These are phyloP conservation scores for Acanthacorydalis orientalis DNA, from an alignment of 2,888 invertebrate species.

Conservation along the genomic window DNA sequence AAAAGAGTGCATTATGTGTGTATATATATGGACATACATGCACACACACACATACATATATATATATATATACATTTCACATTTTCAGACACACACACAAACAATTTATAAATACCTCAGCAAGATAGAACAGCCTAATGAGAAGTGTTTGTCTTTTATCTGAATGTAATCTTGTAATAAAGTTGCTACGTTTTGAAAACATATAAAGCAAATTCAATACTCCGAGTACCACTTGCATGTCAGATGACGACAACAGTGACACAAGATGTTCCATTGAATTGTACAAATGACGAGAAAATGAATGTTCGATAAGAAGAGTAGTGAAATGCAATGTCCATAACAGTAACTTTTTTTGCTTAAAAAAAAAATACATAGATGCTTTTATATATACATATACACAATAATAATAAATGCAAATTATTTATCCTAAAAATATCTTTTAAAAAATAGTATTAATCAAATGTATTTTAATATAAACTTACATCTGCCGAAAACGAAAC, in stretches of 20 bases:
- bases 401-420: background rate
- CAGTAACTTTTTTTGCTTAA: constrained; percentile 51
- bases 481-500: constrained; percentile 41
- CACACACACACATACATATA: too few relatives aligned
- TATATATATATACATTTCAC: too few relatives aligned
- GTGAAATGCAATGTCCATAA: constrained; percentile 66
- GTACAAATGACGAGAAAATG: constrained; percentile 72
- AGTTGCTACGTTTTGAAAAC: constrained; percentile 77
- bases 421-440: background rate
- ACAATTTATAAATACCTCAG: constrained; percentile 41
- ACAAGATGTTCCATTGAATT: constrained; percentile 76
- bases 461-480: constrained; percentile 12
- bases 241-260: constrained; percentile 56
- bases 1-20: background rate
- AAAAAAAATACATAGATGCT: constrained; percentile 8
- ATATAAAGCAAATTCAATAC: constrained; percentile 73
- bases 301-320: constrained; percentile 69
- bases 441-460: background rate
- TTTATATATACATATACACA: background rate
- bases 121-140: constrained; percentile 55
- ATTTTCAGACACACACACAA: background rate
- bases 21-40: too few relatives aligned
- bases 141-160: constrained; percentile 56
- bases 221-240: constrained; percentile 69
- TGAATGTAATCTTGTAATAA: constrained; percentile 56